Base-by-base conservation (phyloP, 2,113 vertebrate genomes). In the Recurvirostra avosetta region DNA sequence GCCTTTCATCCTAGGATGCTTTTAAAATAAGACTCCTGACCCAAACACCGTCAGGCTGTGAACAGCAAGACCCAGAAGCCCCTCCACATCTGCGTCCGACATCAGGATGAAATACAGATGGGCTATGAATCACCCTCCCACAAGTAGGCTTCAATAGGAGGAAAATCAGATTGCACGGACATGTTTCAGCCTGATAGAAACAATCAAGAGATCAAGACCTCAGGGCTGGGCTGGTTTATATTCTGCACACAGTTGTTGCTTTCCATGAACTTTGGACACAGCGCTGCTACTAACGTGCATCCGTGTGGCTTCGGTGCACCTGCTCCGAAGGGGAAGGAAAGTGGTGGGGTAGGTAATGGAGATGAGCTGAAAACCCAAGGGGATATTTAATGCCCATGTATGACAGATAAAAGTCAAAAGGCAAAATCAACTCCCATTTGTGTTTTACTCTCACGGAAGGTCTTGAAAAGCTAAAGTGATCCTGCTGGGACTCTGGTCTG, bases 281-380 rank as follows among this genome's bases (percentile, higher is more conserved):
- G 74, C 0, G 1, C 66, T 76, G 45, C 27, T 2, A 18, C 4
- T 10, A 43, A 19, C 0, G 1, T 22, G 29, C 65, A 23, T 29
- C 65, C 2, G 0, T 23, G 72, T 36, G 26, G 27, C 36, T 79
- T 43, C 5, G 1, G 20, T 13, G 11, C 22, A n/a, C 38, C 16
- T 1, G 0, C 43, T 43, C 29, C 0, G 20, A 56, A 30, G 32
- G 30, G 95, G 78, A 50, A 79, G 32, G 53, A 74, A 55, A 15
- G 12, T 30, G 1, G 6, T 58, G 27, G 16, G 5, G 20, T 18
- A 50, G n/a, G 30, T 41, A 79, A 61, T 8, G 10, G 38, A 65
- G 29, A n/a, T 30, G 4, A 80, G 6, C 59, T 50, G 30, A 73
- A 95, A 83, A 29, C n/a, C 21, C 52, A 43, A 52, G 52, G 1